phyloP scores from a whole-genome alignment of 2,113 vertebrate genomes.

The Sinocyclocheilus anshuiensis region DNA sequence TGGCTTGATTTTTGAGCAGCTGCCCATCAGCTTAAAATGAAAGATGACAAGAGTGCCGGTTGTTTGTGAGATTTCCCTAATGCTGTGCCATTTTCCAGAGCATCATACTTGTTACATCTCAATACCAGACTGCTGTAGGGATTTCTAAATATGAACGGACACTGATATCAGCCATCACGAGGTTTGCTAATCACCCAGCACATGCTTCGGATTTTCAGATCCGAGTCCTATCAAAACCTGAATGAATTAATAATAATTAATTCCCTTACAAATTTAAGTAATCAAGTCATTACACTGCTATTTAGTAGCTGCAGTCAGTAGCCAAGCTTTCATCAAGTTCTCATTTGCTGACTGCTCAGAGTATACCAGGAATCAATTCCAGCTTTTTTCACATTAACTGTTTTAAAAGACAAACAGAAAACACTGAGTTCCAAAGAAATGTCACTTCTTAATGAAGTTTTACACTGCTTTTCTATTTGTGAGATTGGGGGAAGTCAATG shows the following conservation, averaged over 20 bases:
- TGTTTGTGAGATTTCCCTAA: slow-evolving; percentile 21
- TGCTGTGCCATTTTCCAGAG: slow-evolving; percentile 38
- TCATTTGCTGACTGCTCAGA: slow-evolving; percentile 1
- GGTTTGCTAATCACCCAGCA: too few relatives aligned
- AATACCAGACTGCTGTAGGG: neutral
- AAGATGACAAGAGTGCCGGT: slow-evolving; percentile 23
- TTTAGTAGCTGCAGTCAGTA: slow-evolving; percentile 29
- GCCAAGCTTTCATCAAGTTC: slow-evolving; percentile 18
- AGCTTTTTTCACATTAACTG: neutral
- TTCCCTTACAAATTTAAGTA: too few relatives aligned
- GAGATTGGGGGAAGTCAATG: neutral
- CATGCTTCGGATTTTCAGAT: too few relatives aligned
- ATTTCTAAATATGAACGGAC: too few relatives aligned
- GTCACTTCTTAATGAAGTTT: neutral
- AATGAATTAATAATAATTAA: too few relatives aligned
- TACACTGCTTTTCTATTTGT: neutral
- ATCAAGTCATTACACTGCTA: too few relatives aligned
- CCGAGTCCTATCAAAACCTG: too few relatives aligned
- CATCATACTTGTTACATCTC: slow-evolving; percentile 11
- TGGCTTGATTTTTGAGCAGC: slow-evolving; percentile 24
- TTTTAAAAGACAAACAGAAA: slow-evolving; percentile 3
- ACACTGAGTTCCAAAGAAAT: neutral
- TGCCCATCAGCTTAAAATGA: slow-evolving; percentile 20
- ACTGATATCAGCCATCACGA: too few relatives aligned
- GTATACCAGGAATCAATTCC: neutral